Base-by-base conservation (phyloP, 2,113 vertebrate species). In the Leptocoma aspasia region DNA sequence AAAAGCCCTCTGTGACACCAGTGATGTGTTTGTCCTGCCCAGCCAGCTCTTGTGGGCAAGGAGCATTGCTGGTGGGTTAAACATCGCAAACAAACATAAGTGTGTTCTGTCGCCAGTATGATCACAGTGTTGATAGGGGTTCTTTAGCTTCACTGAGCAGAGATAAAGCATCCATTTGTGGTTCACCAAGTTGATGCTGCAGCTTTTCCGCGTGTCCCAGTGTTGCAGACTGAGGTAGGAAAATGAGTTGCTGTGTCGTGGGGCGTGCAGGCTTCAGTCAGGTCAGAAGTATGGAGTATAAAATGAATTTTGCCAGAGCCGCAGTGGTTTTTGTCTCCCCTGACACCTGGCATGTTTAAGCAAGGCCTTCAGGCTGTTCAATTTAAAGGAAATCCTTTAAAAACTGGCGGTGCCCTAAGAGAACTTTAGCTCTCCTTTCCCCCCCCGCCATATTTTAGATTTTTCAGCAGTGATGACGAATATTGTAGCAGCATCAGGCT, bases 121-220 rank as follows among this genome's bases (percentile, higher is more conserved):
- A 87, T 45, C 7, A 0, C 44, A 6, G 35, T 54, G 81, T 91
- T 85, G 82, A 44, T 61, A 80, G 71, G 71, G 30, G 27, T 12
- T 77, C 64, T 56, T 76, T 50, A 59, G 93, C 94, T 86, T 88
- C n/a, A 2, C 56, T 88, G 88, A 37, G 1, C 68, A 28, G 70
- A 61, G 76, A 90, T 85, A 93, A 93, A 94, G 39, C 92, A 83
- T 61, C 42, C 22, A 7, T 88, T 89, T 72, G 89, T 3, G 42
- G 84, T 60, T 97, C 86, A 87, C 78, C 65, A 42, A 57, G 47
- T 73, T 85, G 87, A 53, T 2, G 14, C 54, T 72, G 82, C 75
- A 77, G 95, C 45, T 77, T 84, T 92, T 61, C 80, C 73, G 30
- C 27, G 31, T 57, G 84, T 61, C 28, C 49, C 56, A 26, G 53